Percentiles rank a stretch among this genome's conserved stretches.
Evolutionary conservation across 2,888 invertebrate genomes (phyloP).

Genomic region (Eristalis arbustorum): DNA sequence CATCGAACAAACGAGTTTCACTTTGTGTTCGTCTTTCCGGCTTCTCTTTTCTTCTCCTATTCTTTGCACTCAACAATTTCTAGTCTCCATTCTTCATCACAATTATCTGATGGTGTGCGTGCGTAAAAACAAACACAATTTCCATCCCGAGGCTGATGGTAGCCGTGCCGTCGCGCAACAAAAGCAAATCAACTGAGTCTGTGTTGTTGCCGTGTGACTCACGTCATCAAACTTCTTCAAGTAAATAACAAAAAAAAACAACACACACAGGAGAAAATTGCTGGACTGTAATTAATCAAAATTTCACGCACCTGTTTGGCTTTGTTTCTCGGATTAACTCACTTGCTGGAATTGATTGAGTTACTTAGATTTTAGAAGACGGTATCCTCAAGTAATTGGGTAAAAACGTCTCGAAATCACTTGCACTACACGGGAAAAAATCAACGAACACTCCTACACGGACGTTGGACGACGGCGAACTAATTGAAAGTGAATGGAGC

Average conservation of each 20-base stretch:
- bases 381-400: constrained; percentile 12
- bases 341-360: background rate
- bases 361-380: background rate
- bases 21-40: constrained; percentile 11
- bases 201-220: constrained; percentile 50
- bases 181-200: background rate
- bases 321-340: background rate
- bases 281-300: constrained; percentile 2
- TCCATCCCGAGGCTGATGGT: background rate
- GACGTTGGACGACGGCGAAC: constrained; percentile 15
- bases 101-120: constrained; percentile 23
- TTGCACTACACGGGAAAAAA: constrained; percentile 20
- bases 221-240: constrained; percentile 35
- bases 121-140: background rate
- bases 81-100: background rate
- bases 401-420: constrained; percentile 25
- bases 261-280: background rate
- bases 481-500: constrained; percentile 13
- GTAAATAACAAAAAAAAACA: constrained; percentile 10
- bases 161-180: background rate
- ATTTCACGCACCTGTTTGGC: constrained; percentile 47
- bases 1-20: constrained; percentile 5
- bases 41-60: background rate
- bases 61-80: background rate
- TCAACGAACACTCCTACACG: background rate